A percentile compares a stretch with the other conserved stretches of the same genome.
These are phyloP conservation scores for Patiria miniata DNA, from an alignment of 35 echinoderm and acorn worm genomes.

Conservation along the genomic window DNA sequence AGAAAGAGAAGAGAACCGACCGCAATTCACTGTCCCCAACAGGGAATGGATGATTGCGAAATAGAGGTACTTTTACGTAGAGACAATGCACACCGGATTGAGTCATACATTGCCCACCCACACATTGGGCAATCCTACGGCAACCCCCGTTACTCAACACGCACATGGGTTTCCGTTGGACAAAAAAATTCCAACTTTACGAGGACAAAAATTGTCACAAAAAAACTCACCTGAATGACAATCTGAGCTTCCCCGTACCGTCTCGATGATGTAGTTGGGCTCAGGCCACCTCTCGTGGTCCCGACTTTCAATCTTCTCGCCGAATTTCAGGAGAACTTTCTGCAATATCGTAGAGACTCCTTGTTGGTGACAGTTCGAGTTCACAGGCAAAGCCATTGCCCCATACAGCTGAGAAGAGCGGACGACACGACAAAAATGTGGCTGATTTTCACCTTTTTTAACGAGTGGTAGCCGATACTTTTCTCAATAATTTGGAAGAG, in stretches of 20 bases:
- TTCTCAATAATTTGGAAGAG: background rate
- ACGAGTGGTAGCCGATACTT: background rate
- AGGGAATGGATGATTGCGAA: too few relatives aligned
- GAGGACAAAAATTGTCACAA: background rate
- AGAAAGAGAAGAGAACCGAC: too few relatives aligned
- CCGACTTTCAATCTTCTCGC: constrained; percentile 37
- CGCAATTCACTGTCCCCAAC: too few relatives aligned
- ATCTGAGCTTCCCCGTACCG: constrained; percentile 35
- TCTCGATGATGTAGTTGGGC: constrained; percentile 41
- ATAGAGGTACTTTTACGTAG: too few relatives aligned
- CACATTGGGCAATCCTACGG: constrained; percentile 10
- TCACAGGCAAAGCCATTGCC: background rate
- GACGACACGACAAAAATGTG: background rate
- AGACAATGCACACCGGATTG: constrained; percentile 4
- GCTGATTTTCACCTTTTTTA: background rate
- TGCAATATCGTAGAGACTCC: constrained; percentile 1
- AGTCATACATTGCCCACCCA: background rate
- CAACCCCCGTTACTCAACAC: background rate
- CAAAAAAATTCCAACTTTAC: background rate
- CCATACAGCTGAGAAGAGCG: background rate
- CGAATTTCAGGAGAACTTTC: constrained; percentile 9
- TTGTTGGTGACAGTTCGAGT: background rate
- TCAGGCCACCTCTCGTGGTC: constrained; percentile 14
- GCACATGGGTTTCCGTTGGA: background rate
- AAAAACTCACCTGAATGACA: constrained; percentile 46